Evolutionary conservation across 37 sponge, comb jelly and placozoan species (phyloP), one percentile per base, ranked within the genome.

Genomic region (Eunapius fragilis): DNA sequence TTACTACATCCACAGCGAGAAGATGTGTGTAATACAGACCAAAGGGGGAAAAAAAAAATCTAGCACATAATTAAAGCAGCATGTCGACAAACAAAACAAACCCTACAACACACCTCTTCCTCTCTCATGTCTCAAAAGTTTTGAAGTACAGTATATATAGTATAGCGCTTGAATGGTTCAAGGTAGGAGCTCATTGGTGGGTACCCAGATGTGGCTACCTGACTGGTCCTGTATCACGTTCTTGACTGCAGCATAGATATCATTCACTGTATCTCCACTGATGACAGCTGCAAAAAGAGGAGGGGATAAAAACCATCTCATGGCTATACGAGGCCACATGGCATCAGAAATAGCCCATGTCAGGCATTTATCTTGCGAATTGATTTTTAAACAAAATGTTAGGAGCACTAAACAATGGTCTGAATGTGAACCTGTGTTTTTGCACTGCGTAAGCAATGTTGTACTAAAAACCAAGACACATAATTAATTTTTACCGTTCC

Each of bases 231-330:
- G 91, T 82, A 98, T 95, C 37, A 93, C 87, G 48, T 84, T 71
- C 87, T 98, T 98, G 81, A 91, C 92, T 36, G 91, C 83, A 34
- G 68, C 88, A 80, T 95, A 98, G 69, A 98, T 89, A 25, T 95
- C 94, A 28, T 84, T 74, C 24, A 88, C 69, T 25, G 94, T 87
- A 23, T 89, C 92, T 28, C 95, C 96, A 17, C 90, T 89, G 14
- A 96, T 92, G 30, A 91, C 70, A 73, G 94, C 96, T 96, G 79
- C 17, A 25, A 5, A 47, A 28, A 32, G 25, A 76, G 32, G 34
- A 11, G n/a, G n/a, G n/a, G n/a, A n/a, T n/a, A n/a, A n/a, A n/a
- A n/a, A n/a, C n/a, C n/a, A n/a, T n/a, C n/a, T n/a, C n/a, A n/a
- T n/a, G n/a, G n/a, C n/a, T n/a, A n/a, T n/a, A n/a, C n/a, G n/a